These are phyloP conservation scores for Copidosoma aretas DNA, from an alignment of 2,888 invertebrate genomes.

Conservation along the genomic window DNA sequence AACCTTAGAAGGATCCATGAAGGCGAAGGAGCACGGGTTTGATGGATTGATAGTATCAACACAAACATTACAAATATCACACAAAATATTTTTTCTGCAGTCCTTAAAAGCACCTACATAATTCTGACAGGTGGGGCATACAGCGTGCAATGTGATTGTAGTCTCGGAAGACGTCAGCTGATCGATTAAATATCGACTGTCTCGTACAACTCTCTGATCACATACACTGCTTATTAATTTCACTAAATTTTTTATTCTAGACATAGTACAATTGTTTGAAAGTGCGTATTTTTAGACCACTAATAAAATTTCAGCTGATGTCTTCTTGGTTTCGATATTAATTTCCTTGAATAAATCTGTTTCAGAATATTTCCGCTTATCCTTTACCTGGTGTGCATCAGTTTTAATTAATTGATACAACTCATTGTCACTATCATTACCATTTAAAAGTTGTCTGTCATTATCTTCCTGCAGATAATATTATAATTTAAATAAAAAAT, in stretches of 20 bases:
- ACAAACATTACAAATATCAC: background rate
- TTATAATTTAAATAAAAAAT: too few species aligned
- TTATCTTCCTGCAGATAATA: too few species aligned
- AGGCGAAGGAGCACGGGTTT: background rate
- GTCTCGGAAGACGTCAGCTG: slow-evolving; percentile 1
- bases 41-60: slow-evolving; percentile 7
- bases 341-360: too few species aligned
- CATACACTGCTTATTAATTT: slow-evolving; percentile 21
- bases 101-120: slow-evolving; percentile 11
- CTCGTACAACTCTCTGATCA: slow-evolving; percentile 2
- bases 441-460: too few species aligned
- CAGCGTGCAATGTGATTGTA: slow-evolving; percentile 9
- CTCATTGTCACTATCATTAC: too few species aligned
- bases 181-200: slow-evolving; percentile 3
- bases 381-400: too few species aligned
- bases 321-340: too few species aligned
- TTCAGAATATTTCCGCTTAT: too few species aligned
- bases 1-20: slow-evolving; percentile 4
- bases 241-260: slow-evolving; percentile 12
- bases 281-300: slow-evolving; percentile 15
- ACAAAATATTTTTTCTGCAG: background rate
- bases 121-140: slow-evolving; percentile 3
- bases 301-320: slow-evolving; percentile 15
- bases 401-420: too few species aligned
- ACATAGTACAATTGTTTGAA: slow-evolving; percentile 6